Base-by-base conservation (phyloP, 2,888 invertebrate species). In the Campoplex capitator region DNA sequence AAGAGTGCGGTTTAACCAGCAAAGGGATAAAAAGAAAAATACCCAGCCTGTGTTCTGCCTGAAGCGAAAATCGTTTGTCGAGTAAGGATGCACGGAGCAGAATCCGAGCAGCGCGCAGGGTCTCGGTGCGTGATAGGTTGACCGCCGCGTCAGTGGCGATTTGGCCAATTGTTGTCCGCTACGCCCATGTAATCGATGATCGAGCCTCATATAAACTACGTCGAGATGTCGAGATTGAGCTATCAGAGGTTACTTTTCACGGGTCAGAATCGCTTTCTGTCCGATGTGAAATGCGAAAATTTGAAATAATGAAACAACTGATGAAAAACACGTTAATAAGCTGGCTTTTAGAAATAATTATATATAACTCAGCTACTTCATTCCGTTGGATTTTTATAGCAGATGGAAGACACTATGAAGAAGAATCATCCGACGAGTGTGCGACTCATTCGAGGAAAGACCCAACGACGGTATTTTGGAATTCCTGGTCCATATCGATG, bases 111-210 rank as follows among this genome's bases (percentile, higher is more conserved):
- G 38, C 76, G 51, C 51, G 38, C 76, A 58, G 67, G 88, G 68
- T 88, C 80, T 32, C 51, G 58, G 65, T 77, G 38, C 76, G 35
- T 42, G 45, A 65, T 75, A 48, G 74, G 62, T 83, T 82, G 54
- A 65, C n/a, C 42, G 9, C 68, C 68, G 71, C 38, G 6, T 38
- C 82, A 75, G 82, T 87, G 87, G 84, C 84, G 84, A 84, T 84
- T 87, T 84, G 75, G 78, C 87, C 87, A 81, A 84, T 81, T 78
- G 83, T 42, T 42, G 51, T 65, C 67, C 75, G 87, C 28, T 78
- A 84, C 87, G 87, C 87, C 87, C 87, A 84, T 84, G 87, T 84
- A 84, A 87, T 87, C 87, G 84, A 76, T 84, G 82, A 82, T 71
- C 78, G 71, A 82, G 28, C 68, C 56, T 76, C 74, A 78, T 78